Percentiles rank a stretch among this genome's conserved stretches.
These are phyloP conservation scores for Galaxea fascicularis DNA, from an alignment of 92 coral and sea anemone genomes.

Conservation along the genomic window DNA sequence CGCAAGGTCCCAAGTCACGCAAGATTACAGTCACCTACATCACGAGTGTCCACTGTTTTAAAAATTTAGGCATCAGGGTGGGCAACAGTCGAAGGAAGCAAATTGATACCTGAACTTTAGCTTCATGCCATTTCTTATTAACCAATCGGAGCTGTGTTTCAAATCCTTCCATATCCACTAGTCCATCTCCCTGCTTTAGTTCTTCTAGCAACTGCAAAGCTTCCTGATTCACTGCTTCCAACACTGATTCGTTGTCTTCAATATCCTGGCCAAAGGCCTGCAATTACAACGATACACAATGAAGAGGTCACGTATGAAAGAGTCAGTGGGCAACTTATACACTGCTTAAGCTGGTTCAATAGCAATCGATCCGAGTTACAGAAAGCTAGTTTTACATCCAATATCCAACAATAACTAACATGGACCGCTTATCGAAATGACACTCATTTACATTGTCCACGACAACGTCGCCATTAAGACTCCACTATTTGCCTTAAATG, in stretches of 20 bases:
- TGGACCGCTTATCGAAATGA: too few relatives aligned
- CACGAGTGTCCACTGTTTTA: too few relatives aligned
- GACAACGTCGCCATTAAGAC: too few relatives aligned
- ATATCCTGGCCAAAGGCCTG: slow-evolving; percentile 77
- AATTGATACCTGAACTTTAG: slow-evolving; percentile 60
- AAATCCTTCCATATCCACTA: slow-evolving; percentile 77
- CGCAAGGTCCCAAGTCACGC: background rate
- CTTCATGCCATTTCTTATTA: slow-evolving; percentile 73
- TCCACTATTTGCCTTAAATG: too few relatives aligned
- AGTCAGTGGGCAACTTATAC: background rate
- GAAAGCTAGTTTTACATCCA: too few relatives aligned
- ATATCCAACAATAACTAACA: too few relatives aligned
- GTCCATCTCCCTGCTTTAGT: slow-evolving; percentile 82
- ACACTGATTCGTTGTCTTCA: slow-evolving; percentile 67
- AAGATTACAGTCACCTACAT: too few relatives aligned
- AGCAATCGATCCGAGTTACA: too few relatives aligned
- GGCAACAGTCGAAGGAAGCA: background rate
- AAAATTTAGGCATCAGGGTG: background rate
- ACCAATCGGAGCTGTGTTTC: slow-evolving; percentile 87
- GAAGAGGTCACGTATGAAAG: too few relatives aligned
- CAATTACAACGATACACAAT: background rate
- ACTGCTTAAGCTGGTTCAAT: too few relatives aligned
- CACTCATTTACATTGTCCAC: too few relatives aligned
- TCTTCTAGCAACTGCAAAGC: slow-evolving; percentile 82
- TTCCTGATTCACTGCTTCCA: slow-evolving; percentile 86